A percentile compares a stretch with the other conserved stretches of the same genome.
Evolutionary conservation across 1,140 invertebrate genomes (phyloP).

Genomic region (Saxidomus purpurata): DNA sequence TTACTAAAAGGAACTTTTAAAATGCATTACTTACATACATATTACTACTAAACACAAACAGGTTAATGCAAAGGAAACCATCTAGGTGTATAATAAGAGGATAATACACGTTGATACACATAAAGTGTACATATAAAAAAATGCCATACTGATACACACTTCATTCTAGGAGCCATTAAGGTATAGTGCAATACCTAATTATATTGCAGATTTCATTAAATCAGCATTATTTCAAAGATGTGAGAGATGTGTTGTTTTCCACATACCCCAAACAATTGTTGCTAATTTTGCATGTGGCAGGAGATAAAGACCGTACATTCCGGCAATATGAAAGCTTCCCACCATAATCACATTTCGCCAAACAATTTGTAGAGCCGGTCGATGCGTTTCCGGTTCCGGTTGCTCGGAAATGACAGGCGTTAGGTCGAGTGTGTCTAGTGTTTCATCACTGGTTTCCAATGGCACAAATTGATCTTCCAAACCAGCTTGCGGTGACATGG

Average conservation of each 20-base stretch:
- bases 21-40: no score
- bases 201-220: no score
- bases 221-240: no score
- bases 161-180: no score
- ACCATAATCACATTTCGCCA: slow-evolving; percentile 98
- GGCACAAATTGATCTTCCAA: background rate
- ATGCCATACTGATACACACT: no score
- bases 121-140: no score
- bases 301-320: slow-evolving; percentile 94
- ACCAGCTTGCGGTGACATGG: slow-evolving; percentile 18
- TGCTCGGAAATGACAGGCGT: background rate
- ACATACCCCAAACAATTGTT: slow-evolving; percentile 93
- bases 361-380: slow-evolving; percentile 89
- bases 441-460: background rate
- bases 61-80: no score
- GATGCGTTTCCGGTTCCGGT: slow-evolving; percentile 2
- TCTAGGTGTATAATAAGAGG: no score
- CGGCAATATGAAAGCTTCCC: slow-evolving; percentile 93
- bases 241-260: slow-evolving; percentile 5
- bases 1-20: no score
- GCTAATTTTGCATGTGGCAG: slow-evolving; percentile 93
- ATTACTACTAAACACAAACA: no score
- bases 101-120: no score
- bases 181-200: no score
- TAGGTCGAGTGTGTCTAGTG: background rate